These are phyloP conservation scores for Drosophila rubida DNA, from an alignment of 2,888 invertebrate species.

Conservation along the genomic window DNA sequence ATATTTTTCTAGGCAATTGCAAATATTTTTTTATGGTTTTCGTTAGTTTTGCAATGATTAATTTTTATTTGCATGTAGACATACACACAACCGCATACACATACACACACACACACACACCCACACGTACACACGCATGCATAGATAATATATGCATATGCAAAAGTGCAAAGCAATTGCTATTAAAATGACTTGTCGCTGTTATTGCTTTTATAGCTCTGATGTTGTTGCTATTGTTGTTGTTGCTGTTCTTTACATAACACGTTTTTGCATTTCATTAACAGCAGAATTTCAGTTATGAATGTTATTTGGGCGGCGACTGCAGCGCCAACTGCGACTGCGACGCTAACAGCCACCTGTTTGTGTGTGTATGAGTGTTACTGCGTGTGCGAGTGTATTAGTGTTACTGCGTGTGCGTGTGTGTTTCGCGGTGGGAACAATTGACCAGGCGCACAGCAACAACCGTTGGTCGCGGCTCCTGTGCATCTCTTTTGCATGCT, in stretches of 20 bases:
- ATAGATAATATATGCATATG: slow-evolving; percentile 27
- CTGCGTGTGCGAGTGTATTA: slow-evolving; percentile 12
- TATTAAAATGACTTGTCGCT: slow-evolving; percentile 60
- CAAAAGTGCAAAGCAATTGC: slow-evolving; percentile 55
- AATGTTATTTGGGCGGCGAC: slow-evolving; percentile 52
- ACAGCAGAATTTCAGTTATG: slow-evolving; percentile 54
- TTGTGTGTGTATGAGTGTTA: slow-evolving; percentile 17
- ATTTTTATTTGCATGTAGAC: slow-evolving; percentile 61
- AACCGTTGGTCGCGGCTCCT: slow-evolving; percentile 13
- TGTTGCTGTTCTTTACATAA: slow-evolving; percentile 62
- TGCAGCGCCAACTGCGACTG: slow-evolving; percentile 27
- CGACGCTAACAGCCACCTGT: slow-evolving; percentile 40
- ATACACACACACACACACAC: slow-evolving; percentile 28
- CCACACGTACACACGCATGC: slow-evolving; percentile 8
- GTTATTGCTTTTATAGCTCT: slow-evolving; percentile 2
- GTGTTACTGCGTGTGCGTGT: slow-evolving; percentile 14
- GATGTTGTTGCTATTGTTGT: slow-evolving; percentile 26
- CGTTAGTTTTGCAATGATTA: slow-evolving; percentile 65
- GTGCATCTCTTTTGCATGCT: slow-evolving; percentile 26
- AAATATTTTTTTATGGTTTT: slow-evolving; percentile 57
- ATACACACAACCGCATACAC: neutral
- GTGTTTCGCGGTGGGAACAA: slow-evolving; percentile 39
- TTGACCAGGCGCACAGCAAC: slow-evolving; percentile 63
- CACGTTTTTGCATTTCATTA: slow-evolving; percentile 72
- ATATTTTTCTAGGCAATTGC: neutral